Percentiles rank a stretch among this genome's conserved stretches.
Evolutionary conservation across 2,797 vertebrate genomes (phyloP).

Genomic region (Octomys mimax): DNA sequence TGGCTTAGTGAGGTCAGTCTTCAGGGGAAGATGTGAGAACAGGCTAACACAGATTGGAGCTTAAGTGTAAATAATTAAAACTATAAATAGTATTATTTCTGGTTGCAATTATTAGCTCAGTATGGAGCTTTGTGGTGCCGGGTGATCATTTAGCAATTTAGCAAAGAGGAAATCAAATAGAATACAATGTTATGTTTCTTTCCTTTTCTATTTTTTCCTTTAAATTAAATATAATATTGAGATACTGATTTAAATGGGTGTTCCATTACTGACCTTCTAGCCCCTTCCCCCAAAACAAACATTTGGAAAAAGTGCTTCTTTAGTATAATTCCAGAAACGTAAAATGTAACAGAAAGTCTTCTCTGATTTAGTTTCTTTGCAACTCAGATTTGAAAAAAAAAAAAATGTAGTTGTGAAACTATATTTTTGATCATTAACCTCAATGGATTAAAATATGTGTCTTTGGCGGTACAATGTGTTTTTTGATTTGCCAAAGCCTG

Average conservation of each 20-base stretch:
- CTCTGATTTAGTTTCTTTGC: neutral
- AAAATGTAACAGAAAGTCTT: neutral
- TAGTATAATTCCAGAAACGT: neutral
- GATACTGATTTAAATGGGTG: neutral
- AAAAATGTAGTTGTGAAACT: neutral
- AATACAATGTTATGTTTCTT: neutral
- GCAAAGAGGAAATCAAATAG: conserved; percentile 47
- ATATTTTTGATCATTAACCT: conserved; percentile 46
- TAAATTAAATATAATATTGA: conserved; percentile 18
- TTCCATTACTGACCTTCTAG: neutral
- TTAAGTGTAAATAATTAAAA: conserved; percentile 36
- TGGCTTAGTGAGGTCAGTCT: conserved; percentile 13
- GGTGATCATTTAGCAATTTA: conserved; percentile 42
- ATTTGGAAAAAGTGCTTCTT: neutral
- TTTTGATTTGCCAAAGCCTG: conserved; percentile 64
- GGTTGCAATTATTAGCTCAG: conserved; percentile 1
- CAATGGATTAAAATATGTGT: conserved; percentile 38
- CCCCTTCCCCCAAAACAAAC: too few relatives aligned
- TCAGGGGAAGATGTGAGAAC: neutral
- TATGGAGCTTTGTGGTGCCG: neutral
- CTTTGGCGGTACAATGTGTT: neutral
- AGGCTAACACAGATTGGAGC: neutral
- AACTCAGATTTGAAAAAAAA: conserved; percentile 16
- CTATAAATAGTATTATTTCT: conserved; percentile 36
- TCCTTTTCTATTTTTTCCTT: conserved; percentile 21